A percentile compares a stretch with the other conserved stretches of the same genome.
Evolutionary conservation across 2,797 vertebrate genomes (phyloP).

Genomic region (Falco cherrug): DNA sequence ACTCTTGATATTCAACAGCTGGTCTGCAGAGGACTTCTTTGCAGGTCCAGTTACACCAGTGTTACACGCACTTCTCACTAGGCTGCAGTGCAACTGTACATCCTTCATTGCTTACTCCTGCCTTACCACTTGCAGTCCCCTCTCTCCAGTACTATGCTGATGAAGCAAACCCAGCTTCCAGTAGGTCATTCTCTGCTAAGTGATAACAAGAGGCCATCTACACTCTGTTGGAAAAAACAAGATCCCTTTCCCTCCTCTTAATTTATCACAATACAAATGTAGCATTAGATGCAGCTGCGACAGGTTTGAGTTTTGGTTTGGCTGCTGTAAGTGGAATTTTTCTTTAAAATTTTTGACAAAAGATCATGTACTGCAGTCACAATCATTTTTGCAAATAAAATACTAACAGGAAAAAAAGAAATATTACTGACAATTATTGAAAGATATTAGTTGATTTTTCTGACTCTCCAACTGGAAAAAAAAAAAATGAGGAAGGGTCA

Average conservation of each 20-base stretch:
- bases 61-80: neutral
- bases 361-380: neutral
- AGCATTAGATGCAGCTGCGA: conserved; percentile 8
- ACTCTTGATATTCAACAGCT: neutral
- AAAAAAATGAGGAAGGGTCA: neutral
- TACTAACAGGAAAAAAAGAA: neutral
- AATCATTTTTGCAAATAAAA: conserved; percentile 45
- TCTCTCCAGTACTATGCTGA: neutral
- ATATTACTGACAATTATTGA: neutral
- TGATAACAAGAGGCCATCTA: neutral
- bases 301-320: neutral
- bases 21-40: neutral
- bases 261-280: neutral
- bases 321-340: neutral
- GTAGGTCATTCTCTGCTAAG: neutral
- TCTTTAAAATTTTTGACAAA: neutral
- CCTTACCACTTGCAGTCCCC: neutral
- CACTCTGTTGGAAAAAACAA: neutral
- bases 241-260: neutral
- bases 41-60: neutral
- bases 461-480: neutral
- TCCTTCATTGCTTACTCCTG: neutral
- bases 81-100: neutral
- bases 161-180: neutral
- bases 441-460: neutral